Conservation (phyloP, 1,140 invertebrate species). For the Ips nitidus region DNA sequence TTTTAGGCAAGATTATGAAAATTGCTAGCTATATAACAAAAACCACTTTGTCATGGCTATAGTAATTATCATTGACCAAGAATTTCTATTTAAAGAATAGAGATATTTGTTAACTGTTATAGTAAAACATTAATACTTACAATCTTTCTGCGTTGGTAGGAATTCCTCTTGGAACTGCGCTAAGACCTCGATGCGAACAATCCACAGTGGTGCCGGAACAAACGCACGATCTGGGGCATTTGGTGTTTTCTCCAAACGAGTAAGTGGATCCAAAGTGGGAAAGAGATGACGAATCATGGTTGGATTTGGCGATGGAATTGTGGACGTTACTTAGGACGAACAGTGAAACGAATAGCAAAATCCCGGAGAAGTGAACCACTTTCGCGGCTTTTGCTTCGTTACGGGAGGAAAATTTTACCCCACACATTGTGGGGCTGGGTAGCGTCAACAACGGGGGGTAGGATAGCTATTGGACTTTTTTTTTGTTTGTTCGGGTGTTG, state of each 20-base stretch:
- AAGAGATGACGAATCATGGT: conserved; percentile 22
- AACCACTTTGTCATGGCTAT: too few relatives aligned
- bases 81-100: too few relatives aligned
- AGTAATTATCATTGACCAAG: too few relatives aligned
- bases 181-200: conserved; percentile 77
- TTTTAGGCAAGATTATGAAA: too few relatives aligned
- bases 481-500: too few relatives aligned
- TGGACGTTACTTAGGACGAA: background rate
- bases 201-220: conserved; percentile 77
- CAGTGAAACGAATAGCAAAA: conserved; percentile 4
- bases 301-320: conserved; percentile 13
- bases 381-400: background rate
- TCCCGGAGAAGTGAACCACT: too few relatives aligned
- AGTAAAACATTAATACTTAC: conserved; percentile 66
- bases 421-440: conserved; percentile 30
- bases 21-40: too few relatives aligned
- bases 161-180: conserved; percentile 75
- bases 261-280: conserved; percentile 31
- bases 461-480: too few relatives aligned
- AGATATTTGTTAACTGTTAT: background rate
- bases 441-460: background rate
- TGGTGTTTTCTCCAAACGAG: conserved; percentile 35
- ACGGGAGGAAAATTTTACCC: conserved; percentile 12
- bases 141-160: conserved; percentile 76
- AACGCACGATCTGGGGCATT: conserved; percentile 78